These are phyloP conservation scores for Callosobruchus maculatus DNA, from an alignment of 2,888 invertebrate species.

Conservation along the genomic window DNA sequence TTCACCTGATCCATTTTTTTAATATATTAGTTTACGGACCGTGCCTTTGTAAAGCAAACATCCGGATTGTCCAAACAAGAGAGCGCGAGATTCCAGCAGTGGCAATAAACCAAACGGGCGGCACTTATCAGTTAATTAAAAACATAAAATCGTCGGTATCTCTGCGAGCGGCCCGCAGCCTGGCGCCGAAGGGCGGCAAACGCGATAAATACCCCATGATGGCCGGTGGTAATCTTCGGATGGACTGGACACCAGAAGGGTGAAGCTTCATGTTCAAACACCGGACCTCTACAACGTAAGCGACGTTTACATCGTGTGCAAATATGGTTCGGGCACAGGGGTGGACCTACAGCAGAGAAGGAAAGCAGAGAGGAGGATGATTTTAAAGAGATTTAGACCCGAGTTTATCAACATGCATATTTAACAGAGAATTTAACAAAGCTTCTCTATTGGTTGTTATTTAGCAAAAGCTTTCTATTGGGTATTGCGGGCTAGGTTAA, in stretches of 20 bases:
- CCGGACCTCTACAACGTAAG: not conserved
- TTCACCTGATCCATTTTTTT: too few relatives aligned
- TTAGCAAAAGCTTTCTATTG: too few relatives aligned
- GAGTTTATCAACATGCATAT: too few relatives aligned
- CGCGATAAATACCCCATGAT: constrained; percentile 31
- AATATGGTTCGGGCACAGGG: constrained; percentile 20
- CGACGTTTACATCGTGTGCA: constrained; percentile 21
- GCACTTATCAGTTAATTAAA: constrained; percentile 22
- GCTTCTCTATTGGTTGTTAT: too few relatives aligned
- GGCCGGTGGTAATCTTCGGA: constrained; percentile 34
- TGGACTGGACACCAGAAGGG: constrained; percentile 32
- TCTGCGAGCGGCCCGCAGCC: constrained; percentile 12
- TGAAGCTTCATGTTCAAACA: not conserved
- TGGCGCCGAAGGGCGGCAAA: constrained; percentile 30
- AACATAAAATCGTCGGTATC: constrained; percentile 33
- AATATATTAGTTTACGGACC: not conserved
- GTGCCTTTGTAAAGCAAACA: not conserved
- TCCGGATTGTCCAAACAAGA: not conserved
- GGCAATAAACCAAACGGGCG: not conserved
- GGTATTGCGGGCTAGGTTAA: too few relatives aligned
- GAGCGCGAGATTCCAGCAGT: not conserved
- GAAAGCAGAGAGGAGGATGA: too few relatives aligned
- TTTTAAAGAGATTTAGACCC: too few relatives aligned
- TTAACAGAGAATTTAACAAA: too few relatives aligned
- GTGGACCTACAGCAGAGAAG: not conserved